Evolutionary conservation across 2,797 vertebrate genomes (phyloP).

Genomic region (Denticeps clupeoides): DNA sequence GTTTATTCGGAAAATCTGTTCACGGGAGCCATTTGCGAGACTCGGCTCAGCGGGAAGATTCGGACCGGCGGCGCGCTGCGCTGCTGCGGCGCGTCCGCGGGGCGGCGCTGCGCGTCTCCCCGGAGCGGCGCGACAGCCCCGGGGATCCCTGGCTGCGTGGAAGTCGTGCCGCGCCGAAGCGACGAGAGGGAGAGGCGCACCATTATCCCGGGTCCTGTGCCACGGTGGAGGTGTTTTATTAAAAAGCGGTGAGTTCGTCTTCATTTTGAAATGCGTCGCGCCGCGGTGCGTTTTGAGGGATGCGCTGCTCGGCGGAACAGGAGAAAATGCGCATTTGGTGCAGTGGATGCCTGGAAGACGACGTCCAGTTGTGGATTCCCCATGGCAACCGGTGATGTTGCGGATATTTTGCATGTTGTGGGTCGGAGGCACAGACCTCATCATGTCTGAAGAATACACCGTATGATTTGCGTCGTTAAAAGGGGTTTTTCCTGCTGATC

Average conservation of each 20-base stretch:
- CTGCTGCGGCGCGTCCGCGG: conserved; percentile 20
- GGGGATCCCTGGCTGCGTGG: conserved; percentile 19
- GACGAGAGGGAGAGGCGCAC: background rate
- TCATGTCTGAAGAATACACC: too few species aligned
- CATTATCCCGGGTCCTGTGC: too few species aligned
- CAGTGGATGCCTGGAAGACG: conserved; percentile 29
- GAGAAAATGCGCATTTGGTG: conserved; percentile 31
- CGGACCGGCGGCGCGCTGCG: background rate
- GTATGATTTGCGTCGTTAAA: too few species aligned
- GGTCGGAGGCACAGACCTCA: too few species aligned
- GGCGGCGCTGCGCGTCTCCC: conserved; percentile 39
- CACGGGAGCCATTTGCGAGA: too few species aligned
- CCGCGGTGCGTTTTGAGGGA: conserved; percentile 2
- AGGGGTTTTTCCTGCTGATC: too few species aligned
- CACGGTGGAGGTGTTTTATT: too few species aligned
- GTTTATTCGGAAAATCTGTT: too few species aligned
- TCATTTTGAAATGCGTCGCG: too few species aligned
- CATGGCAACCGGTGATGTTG: conserved; percentile 30
- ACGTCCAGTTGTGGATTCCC: conserved; percentile 18
- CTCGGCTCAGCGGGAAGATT: too few species aligned
- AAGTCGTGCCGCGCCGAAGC: conserved; percentile 9
- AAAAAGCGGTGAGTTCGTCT: too few species aligned
- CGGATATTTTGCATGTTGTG: conserved; percentile 19
- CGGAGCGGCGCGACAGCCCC: conserved; percentile 38
- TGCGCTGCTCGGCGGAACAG: conserved; percentile 14